A percentile compares a stretch with the other conserved stretches of the same genome.
phyloP scores from a whole-genome alignment of 2,113 vertebrate species.

The Balaeniceps rex region DNA sequence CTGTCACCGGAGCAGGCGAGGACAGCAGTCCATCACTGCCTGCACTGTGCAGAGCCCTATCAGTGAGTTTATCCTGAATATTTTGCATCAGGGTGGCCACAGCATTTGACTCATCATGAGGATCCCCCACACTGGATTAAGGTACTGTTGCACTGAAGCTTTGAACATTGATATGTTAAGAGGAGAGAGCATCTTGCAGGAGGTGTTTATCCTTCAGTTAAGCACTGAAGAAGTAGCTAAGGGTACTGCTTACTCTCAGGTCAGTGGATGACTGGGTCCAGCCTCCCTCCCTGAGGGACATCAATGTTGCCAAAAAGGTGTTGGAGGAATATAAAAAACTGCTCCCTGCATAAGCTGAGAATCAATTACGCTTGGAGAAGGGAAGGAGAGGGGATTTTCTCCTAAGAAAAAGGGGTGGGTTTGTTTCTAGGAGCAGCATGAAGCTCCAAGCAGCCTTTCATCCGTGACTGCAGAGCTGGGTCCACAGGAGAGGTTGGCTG shows the following conservation, averaged over 20 bases:
- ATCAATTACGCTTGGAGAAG: not conserved
- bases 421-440: not conserved
- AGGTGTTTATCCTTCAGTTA: not conserved
- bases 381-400: not conserved
- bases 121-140: not conserved
- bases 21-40: fast-evolving
- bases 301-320: not conserved
- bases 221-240: not conserved
- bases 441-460: not conserved
- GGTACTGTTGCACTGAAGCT: not conserved
- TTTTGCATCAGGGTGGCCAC: not conserved
- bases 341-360: not conserved
- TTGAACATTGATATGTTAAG: not conserved
- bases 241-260: not conserved
- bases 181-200: not conserved
- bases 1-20: not conserved
- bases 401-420: not conserved
- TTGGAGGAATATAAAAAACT: not conserved
- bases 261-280: not conserved
- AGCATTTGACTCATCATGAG: not conserved
- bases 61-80: not conserved
- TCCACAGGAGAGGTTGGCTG: not conserved
- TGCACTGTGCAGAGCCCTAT: not conserved
- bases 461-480: fast-evolving
- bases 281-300: not conserved